Conservation (phyloP, 2,888 invertebrate species). For the Trissoscelio sp. region DNA sequence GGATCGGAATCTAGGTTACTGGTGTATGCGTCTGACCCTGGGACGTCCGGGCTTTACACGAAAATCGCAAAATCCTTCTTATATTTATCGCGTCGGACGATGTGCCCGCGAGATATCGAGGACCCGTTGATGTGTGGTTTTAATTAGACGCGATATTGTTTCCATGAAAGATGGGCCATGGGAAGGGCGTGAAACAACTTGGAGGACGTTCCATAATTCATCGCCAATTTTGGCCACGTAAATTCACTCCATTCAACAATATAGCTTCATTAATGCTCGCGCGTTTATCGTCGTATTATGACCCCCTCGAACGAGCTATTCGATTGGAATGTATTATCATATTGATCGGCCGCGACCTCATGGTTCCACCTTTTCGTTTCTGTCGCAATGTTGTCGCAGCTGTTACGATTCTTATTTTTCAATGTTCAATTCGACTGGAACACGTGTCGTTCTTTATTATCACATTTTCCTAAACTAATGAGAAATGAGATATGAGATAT, state of each 20-base stretch:
- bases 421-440: neutral
- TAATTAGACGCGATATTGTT: neutral
- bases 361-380: constrained; percentile 6
- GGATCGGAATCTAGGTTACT: constrained; percentile 37
- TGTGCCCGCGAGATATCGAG: no score
- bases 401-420: constrained; percentile 6
- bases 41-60: constrained; percentile 19
- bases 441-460: neutral
- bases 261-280: constrained; percentile 11
- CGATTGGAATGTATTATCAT: constrained; percentile 26
- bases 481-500: no score
- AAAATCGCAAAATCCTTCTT: constrained; percentile 6
- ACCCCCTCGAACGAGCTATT: neutral
- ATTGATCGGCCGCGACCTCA: constrained; percentile 12
- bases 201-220: neutral
- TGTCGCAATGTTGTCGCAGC: constrained; percentile 18
- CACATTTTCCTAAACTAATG: no score
- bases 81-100: constrained; percentile 35
- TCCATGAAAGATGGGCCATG: no score
- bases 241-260: constrained; percentile 3
- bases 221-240: neutral
- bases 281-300: constrained; percentile 7
- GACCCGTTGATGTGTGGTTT: constrained; percentile 1
- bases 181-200: no score
- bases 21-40: constrained; percentile 30